Conservation (phyloP, 2,888 invertebrate genomes). For the Temnothorax rugatulus region DNA sequence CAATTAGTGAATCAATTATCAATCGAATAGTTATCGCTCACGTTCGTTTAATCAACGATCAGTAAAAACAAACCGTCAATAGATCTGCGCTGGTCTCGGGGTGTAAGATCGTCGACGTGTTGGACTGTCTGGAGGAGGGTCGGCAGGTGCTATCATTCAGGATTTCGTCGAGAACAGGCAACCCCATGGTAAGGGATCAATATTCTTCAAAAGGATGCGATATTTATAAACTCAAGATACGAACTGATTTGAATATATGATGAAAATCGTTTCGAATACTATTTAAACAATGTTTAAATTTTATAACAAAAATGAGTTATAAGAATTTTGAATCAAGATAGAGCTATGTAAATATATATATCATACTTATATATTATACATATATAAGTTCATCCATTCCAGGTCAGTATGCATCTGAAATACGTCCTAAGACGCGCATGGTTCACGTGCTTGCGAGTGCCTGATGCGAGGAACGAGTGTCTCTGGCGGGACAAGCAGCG, state of each 20-base stretch:
- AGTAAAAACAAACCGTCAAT: slow-evolving; percentile 25
- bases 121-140: slow-evolving; percentile 83
- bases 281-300: too few relatives aligned
- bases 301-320: too few relatives aligned
- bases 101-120: slow-evolving; percentile 82
- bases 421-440: slow-evolving; percentile 83
- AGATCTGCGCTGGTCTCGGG: slow-evolving; percentile 83
- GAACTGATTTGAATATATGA: background rate
- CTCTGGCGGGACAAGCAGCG: slow-evolving; percentile 83
- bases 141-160: slow-evolving; percentile 79
- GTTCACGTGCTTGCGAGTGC: slow-evolving; percentile 82
- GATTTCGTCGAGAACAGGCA: slow-evolving; percentile 71
- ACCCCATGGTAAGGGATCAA: slow-evolving; percentile 12
- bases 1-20: background rate
- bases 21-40: background rate
- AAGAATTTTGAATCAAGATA: too few relatives aligned
- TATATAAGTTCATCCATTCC: slow-evolving; percentile 11
- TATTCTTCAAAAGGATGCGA: background rate
- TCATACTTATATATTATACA: too few relatives aligned
- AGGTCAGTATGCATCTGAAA: slow-evolving; percentile 81
- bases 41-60: background rate
- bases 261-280: too few relatives aligned
- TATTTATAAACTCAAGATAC: background rate
- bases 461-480: slow-evolving; percentile 75
- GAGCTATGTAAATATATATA: too few relatives aligned